Evolutionary conservation across 2,888 invertebrate species (phyloP).

Genomic region (Ypsolopha sequella): DNA sequence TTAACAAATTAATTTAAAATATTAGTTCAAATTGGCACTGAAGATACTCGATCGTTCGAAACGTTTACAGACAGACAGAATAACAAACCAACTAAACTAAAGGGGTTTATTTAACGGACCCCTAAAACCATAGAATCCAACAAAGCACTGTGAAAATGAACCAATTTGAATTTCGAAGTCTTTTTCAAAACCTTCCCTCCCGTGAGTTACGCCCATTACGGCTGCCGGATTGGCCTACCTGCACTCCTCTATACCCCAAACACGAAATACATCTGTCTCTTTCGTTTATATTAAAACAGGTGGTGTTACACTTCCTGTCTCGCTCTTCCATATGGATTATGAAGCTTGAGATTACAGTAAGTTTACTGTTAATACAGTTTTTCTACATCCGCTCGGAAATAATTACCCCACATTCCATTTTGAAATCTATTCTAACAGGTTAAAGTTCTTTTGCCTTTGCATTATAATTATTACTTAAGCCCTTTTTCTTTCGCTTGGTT

Average conservation of each 20-base stretch:
- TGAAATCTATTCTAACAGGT: slow-evolving; percentile 5
- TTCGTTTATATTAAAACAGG: slow-evolving; percentile 21
- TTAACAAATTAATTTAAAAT: too few relatives aligned
- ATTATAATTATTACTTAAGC: slow-evolving; percentile 10
- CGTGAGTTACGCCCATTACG: slow-evolving; percentile 40
- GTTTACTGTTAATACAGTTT: slow-evolving; percentile 53
- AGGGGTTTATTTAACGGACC: too few relatives aligned
- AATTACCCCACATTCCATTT: slow-evolving; percentile 22
- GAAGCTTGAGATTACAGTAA: slow-evolving; percentile 50
- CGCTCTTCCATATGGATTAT: slow-evolving; percentile 39
- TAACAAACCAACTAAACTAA: too few relatives aligned
- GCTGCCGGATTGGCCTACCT: slow-evolving; percentile 55
- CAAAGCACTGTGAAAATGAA: background rate
- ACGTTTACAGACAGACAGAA: too few relatives aligned
- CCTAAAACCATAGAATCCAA: background rate
- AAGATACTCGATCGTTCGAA: too few relatives aligned
- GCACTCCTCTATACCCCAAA: slow-evolving; percentile 29
- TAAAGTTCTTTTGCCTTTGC: slow-evolving; percentile 15
- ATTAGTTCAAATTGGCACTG: too few relatives aligned
- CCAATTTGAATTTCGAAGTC: slow-evolving; percentile 10
- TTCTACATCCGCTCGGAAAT: slow-evolving; percentile 46
- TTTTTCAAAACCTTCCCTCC: slow-evolving; percentile 8
- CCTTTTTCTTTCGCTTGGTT: slow-evolving; percentile 13
- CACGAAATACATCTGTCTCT: slow-evolving; percentile 32
- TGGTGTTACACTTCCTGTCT: slow-evolving; percentile 19